Percentiles rank a stretch among this genome's conserved stretches.
phyloP scores from a whole-genome alignment of 2,888 invertebrate genomes.

The Mechanitis mazaeus region DNA sequence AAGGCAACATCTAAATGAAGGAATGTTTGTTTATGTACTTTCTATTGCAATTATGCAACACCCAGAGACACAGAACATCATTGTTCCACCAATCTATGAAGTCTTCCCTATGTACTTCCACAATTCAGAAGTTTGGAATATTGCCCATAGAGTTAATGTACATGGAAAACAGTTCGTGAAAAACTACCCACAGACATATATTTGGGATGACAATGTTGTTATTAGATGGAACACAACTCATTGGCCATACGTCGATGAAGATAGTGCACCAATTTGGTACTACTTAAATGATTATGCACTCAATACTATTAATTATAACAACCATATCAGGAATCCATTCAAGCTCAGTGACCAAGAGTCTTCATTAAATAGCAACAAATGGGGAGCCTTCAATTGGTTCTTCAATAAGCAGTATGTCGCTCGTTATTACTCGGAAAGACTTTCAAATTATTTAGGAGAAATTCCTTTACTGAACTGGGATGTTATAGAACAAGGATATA shows the following conservation, averaged over 20 bases:
- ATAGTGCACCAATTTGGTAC: conserved; percentile 79
- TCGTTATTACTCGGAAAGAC: conserved; percentile 85
- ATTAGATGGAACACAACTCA: conserved; percentile 80
- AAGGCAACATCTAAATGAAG: conserved; percentile 81
- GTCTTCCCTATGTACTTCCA: conserved; percentile 84
- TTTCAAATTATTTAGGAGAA: conserved; percentile 82
- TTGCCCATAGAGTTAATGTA: conserved; percentile 78
- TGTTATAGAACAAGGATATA: conserved; percentile 77
- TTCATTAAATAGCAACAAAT: conserved; percentile 72
- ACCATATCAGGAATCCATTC: conserved; percentile 78
- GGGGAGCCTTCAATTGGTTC: conserved; percentile 81
- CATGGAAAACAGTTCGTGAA: conserved; percentile 51
- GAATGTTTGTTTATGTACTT: conserved; percentile 80
- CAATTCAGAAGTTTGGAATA: conserved; percentile 80
- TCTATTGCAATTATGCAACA: conserved; percentile 79
- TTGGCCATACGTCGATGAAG: conserved; percentile 67
- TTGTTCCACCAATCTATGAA: conserved; percentile 84
- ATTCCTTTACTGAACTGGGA: conserved; percentile 77
- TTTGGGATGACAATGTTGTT: conserved; percentile 69
- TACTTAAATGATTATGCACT: conserved; percentile 84
- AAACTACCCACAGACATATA: conserved; percentile 47
- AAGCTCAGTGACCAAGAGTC: conserved; percentile 78
- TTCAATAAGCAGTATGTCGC: conserved; percentile 81
- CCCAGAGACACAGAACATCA: conserved; percentile 78
- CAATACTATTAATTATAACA: conserved; percentile 80